These are phyloP conservation scores for Harpalus rubripes DNA, from an alignment of 2,888 invertebrate genomes.

Conservation along the genomic window DNA sequence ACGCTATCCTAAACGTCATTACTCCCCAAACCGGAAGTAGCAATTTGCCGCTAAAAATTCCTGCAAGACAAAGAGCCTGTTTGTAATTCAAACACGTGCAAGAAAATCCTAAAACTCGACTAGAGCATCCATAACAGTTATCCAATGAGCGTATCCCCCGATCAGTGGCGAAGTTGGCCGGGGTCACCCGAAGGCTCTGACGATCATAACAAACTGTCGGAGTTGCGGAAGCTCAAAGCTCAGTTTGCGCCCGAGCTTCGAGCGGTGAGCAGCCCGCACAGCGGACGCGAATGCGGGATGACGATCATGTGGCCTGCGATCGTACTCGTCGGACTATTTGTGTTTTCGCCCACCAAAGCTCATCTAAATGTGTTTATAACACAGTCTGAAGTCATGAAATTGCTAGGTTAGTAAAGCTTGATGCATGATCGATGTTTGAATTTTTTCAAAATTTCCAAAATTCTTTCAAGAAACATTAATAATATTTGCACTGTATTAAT, in stretches of 20 bases:
- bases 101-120: constrained; percentile 53
- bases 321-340: neutral
- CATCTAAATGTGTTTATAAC: constrained; percentile 90
- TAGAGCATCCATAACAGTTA: constrained; percentile 54
- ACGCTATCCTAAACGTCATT: constrained; percentile 39
- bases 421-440: neutral
- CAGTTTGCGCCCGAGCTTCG: constrained; percentile 38
- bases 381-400: constrained; percentile 88
- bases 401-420: constrained; percentile 81
- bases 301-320: constrained; percentile 25
- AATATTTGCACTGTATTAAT: too few relatives aligned
- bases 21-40: constrained; percentile 35
- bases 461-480: too few relatives aligned
- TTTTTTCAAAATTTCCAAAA: constrained; percentile 70
- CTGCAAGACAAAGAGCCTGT: constrained; percentile 48
- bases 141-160: constrained; percentile 43
- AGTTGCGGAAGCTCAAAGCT: constrained; percentile 61
- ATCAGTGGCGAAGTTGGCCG: constrained; percentile 1
- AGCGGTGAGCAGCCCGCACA: neutral
- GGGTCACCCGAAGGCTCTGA: constrained; percentile 17
- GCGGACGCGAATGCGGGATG: constrained; percentile 26
- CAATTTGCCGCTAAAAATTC: constrained; percentile 46
- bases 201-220: constrained; percentile 67
- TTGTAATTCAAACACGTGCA: constrained; percentile 58
- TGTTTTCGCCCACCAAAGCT: constrained; percentile 78